Percentiles rank a stretch among this genome's conserved stretches.
These are phyloP conservation scores for Cyphomyrmex costatus DNA, from an alignment of 1,140 invertebrate species.

Conservation along the genomic window DNA sequence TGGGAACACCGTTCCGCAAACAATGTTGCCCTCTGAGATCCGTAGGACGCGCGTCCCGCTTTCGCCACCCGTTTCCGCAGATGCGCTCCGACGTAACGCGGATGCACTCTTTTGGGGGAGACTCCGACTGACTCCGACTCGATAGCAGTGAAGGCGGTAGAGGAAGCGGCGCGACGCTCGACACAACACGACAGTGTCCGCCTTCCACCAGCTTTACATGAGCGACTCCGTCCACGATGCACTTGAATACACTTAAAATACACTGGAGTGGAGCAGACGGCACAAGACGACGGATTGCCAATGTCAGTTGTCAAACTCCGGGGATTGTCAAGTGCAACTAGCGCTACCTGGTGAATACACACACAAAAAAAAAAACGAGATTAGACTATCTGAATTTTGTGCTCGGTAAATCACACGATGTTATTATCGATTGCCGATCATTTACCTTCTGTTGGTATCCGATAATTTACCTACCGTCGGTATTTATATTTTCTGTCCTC, in stretches of 20 bases:
- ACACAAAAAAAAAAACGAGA: not conserved
- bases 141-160: not conserved
- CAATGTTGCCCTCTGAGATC: too few species aligned
- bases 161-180: not conserved
- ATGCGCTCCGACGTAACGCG: not conserved
- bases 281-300: not conserved
- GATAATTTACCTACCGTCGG: not conserved
- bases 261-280: not conserved
- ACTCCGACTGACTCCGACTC: not conserved
- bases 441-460: not conserved
- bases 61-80: not conserved
- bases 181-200: not conserved
- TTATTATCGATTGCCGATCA: not conserved
- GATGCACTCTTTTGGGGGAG: not conserved
- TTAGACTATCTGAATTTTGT: not conserved
- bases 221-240: not conserved
- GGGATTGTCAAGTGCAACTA: not conserved
- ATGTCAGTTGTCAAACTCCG: too few species aligned
- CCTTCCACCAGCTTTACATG: not conserved
- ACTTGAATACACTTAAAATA: conserved; percentile 2
- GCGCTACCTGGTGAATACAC: not conserved
- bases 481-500: too few species aligned
- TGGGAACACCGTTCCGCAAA: not conserved
- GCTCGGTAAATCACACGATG: not conserved
- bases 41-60: not conserved